These are phyloP conservation scores for Poecile montanus DNA, from an alignment of 2,797 vertebrate genomes.

Conservation along the genomic window DNA sequence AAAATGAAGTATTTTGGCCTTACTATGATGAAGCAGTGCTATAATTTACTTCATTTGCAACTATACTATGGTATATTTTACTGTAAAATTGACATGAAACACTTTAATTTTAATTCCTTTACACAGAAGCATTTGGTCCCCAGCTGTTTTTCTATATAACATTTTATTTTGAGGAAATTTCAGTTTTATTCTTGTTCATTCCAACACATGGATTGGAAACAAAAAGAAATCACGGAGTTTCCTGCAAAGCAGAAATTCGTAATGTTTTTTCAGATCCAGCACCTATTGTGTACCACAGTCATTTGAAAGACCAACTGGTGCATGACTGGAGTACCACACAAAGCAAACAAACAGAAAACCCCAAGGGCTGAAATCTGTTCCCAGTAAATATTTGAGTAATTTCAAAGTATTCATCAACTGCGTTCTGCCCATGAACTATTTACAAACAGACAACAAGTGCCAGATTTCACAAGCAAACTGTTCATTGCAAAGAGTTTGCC, in stretches of 20 bases:
- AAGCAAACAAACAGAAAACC: slow-evolving; percentile 18
- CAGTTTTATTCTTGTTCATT: background rate
- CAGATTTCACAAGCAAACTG: slow-evolving; percentile 8
- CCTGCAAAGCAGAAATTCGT: background rate
- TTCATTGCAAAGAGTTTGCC: background rate
- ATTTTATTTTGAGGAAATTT: background rate
- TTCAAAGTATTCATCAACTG: slow-evolving; percentile 46
- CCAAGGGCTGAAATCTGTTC: slow-evolving; percentile 48
- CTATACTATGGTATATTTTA: background rate
- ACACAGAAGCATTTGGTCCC: background rate
- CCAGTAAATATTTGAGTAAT: slow-evolving; percentile 54
- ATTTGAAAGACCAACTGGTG: slow-evolving; percentile 21
- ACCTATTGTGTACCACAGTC: background rate
- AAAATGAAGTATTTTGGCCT: slow-evolving; percentile 45
- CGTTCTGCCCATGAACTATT: background rate
- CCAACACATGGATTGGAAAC: background rate
- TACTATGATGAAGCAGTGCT: background rate
- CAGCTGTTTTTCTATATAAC: background rate
- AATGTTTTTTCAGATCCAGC: background rate
- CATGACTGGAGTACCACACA: background rate
- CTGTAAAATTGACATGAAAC: background rate
- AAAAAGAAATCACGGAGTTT: background rate
- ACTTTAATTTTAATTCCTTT: slow-evolving; percentile 1
- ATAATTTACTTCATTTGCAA: slow-evolving; percentile 21
- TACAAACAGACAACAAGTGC: background rate